Evolutionary conservation across 2,113 vertebrate genomes (phyloP).

Genomic region (Gasterosteus aculeatus): DNA sequence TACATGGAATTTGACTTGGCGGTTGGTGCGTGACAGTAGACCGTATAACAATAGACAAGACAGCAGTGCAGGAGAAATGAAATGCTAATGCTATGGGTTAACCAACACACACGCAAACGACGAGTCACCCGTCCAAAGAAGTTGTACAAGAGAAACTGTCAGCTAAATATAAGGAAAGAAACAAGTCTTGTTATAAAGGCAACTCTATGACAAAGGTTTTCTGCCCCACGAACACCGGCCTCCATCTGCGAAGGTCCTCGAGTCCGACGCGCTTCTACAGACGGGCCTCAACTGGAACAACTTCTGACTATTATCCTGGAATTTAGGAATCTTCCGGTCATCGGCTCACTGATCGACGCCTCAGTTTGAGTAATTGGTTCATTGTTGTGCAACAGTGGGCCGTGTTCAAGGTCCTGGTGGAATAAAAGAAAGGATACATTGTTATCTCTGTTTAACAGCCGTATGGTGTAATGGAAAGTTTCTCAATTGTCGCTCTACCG

Average conservation of each 20-base stretch:
- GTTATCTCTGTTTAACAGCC: neutral
- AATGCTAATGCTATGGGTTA: no score
- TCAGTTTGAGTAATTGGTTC: neutral
- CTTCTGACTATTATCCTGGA: neutral
- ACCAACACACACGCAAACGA: no score
- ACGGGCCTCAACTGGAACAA: neutral
- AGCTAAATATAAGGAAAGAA: no score
- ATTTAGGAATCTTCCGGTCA: neutral
- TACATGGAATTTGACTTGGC: no score
- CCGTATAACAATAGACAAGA: no score
- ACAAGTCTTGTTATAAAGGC: no score
- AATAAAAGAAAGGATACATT: neutral
- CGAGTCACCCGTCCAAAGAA: conserved; percentile 55
- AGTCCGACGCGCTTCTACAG: neutral
- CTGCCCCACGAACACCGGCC: neutral
- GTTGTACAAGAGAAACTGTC: neutral
- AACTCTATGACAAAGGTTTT: no score
- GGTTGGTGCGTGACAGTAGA: no score
- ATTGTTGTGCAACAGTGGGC: neutral
- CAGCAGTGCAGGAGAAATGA: no score
- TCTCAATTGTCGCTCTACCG: neutral
- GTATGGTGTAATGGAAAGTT: conserved; percentile 1
- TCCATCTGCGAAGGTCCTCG: neutral
- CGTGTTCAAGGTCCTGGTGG: neutral
- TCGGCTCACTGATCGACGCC: neutral